Conservation (phyloP, 1,140 invertebrate genomes). For the Amphibalanus amphitrite region DNA sequence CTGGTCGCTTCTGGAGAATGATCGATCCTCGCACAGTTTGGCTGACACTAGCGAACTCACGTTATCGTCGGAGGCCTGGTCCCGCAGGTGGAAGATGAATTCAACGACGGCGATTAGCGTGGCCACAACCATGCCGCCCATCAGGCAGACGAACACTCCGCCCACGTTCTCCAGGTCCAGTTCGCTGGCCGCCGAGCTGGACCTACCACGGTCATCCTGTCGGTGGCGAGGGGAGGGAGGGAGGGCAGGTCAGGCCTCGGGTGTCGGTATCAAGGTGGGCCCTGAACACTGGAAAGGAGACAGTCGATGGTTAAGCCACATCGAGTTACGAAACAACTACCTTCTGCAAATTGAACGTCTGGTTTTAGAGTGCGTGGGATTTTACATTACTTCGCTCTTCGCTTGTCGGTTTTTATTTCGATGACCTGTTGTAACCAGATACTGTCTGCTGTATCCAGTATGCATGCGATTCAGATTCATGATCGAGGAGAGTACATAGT, state of each 20-base stretch:
- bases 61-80: slow-evolving; percentile 55
- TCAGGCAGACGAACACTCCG: slow-evolving; percentile 74
- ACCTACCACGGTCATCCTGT: background rate
- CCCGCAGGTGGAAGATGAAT: slow-evolving; percentile 62
- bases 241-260: background rate
- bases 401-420: too few relatives aligned
- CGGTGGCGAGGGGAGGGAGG: background rate
- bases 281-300: too few relatives aligned
- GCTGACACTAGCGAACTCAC: slow-evolving; percentile 23
- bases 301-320: too few relatives aligned
- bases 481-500: too few relatives aligned
- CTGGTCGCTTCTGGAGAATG: slow-evolving; percentile 3
- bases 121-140: slow-evolving; percentile 29
- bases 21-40: background rate
- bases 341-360: too few relatives aligned
- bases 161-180: slow-evolving; percentile 60
- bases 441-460: too few relatives aligned
- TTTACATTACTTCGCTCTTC: too few relatives aligned
- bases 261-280: too few relatives aligned
- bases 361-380: too few relatives aligned
- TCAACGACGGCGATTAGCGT: slow-evolving; percentile 36
- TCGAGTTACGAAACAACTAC: too few relatives aligned
- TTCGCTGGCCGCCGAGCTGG: slow-evolving; percentile 22
- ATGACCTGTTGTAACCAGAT: too few relatives aligned
- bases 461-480: too few relatives aligned